Base-by-base conservation (phyloP, 2,113 vertebrate genomes). In the Hassar affinis region DNA sequence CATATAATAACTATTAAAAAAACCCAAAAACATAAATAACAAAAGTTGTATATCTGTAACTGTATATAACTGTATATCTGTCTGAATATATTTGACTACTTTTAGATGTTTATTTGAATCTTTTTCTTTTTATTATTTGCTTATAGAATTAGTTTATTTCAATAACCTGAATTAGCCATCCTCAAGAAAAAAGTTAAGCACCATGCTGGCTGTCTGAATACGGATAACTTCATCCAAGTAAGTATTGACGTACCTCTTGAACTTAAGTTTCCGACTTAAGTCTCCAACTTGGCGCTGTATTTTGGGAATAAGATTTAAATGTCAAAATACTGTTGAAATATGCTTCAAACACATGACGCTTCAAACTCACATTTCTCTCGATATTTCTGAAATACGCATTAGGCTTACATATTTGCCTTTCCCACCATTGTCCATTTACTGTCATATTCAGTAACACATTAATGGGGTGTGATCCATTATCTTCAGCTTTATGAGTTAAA, bases 391-490 rank as follows among this genome's bases (percentile, higher is more conserved):
- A 64, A 83, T 76, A 64, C 14, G 74, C 68, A 76, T 76, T 76
- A 76, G 56, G 30, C 45, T 22, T 33, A 72, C 22, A 18, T 52
- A 77, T 77, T 77, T 76, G 71, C 18, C 42, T 71, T 62, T 79
- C 54, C 75, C 75, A 82, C 77, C 68, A 14, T 71, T 74, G 45
- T 79, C 47, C 64, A 62, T 61, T 80, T 52, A 45, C 27, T 74
- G 51, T 68, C 56, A 15, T 76, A 57, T 80, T 83, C 68, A 68
- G 72, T 80, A 72, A 45, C 78, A 76, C 66, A 30, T 69, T 62
- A 86, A 66, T 81, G 14, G 57, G 47, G 30, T 56, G 66, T 38
- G 59, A 79, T 74, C 62, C 81, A 77, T 83, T 76, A 76, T 66
- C 22, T 47, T 84, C 51, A 68, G 64, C 51, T 42, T 61, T 64